Evolutionary conservation across 1,140 invertebrate genomes (phyloP), one percentile per base, ranked within the genome.

Genomic region (Teleopsis dalmanni): DNA sequence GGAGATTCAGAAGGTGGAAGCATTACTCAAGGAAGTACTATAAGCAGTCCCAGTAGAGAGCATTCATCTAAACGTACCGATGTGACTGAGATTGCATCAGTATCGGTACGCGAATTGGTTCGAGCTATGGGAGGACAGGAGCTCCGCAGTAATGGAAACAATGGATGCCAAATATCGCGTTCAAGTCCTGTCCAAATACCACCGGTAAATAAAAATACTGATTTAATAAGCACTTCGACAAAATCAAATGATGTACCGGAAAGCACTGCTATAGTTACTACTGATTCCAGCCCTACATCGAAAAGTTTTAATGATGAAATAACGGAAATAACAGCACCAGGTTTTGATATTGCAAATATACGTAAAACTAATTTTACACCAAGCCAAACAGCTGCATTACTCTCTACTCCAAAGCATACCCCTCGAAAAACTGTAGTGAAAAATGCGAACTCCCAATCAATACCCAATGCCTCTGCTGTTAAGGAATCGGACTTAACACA

Each of bases 71-170:
- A 51, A 33, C 48, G 47, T 10, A 48, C 53, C 8, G 53, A 55
- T 43, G 50, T 49, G n/a, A 23, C 36, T n/a, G 53, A 57, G 1
- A 52, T 57, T 35, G 79, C 81, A 13, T 83, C 83, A 1, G 83
- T 88, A 4, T 87, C 85, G 1, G 85, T 88, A 2, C 84, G 86
- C 48, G 87, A 88, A 48, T 61, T 90, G 33, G 85, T 89, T 3
- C 84, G 87, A 60, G 85, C 81, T 2, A 83, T 89, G 66, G 84
- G 85, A 16, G 62, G 56, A 1, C 61, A 65, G 48, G 56, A 62
- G 13, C 23, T 33, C 14, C 52, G 46, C 52, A 79, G 80, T 8
- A 89, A 88, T 72, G 86, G 84, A 19, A 90, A 88, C 69, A 84
- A 83, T 16, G 82, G 33, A 83, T 84, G n/a, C 83, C 84, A n/a